Conservation (phyloP, 2,113 vertebrate genomes). For the Otolemur garnettii region DNA sequence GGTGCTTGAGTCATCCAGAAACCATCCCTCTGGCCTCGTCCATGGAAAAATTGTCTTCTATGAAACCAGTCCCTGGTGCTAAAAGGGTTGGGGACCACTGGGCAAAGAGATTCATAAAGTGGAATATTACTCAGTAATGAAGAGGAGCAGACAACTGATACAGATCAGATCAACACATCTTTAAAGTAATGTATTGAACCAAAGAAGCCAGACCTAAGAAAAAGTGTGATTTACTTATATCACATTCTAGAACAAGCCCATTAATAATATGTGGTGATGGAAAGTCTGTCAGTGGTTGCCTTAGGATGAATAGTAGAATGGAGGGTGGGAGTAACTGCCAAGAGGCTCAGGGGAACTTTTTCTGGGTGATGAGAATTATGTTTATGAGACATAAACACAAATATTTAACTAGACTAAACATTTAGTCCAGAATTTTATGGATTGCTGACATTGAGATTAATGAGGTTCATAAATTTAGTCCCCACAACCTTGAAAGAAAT, state of each 20-base stretch:
- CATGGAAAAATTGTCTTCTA: too few relatives aligned
- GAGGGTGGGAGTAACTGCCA: neutral
- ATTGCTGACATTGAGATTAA: slow-evolving; percentile 51
- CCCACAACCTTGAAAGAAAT: neutral
- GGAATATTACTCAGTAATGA: neutral
- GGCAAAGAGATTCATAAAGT: neutral
- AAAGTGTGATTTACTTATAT: neutral
- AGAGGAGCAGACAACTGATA: neutral
- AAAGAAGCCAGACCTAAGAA: neutral
- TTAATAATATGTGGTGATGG: neutral
- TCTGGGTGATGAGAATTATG: neutral
- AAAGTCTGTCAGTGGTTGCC: neutral
- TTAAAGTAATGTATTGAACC: neutral
- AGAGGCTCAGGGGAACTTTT: neutral
- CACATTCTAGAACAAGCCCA: neutral
- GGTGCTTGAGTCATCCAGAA: too few relatives aligned
- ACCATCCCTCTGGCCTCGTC: too few relatives aligned
- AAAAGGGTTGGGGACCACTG: neutral
- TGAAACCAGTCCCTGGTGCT: too few relatives aligned
- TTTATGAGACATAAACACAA: neutral
- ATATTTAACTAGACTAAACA: slow-evolving; percentile 16
- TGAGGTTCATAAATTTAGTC: slow-evolving; percentile 33
- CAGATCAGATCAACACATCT: neutral
- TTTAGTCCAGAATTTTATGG: neutral
- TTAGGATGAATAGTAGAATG: neutral